These are phyloP conservation scores for Drosophila willistoni DNA, from an alignment of 1,140 invertebrate species.

Conservation along the genomic window DNA sequence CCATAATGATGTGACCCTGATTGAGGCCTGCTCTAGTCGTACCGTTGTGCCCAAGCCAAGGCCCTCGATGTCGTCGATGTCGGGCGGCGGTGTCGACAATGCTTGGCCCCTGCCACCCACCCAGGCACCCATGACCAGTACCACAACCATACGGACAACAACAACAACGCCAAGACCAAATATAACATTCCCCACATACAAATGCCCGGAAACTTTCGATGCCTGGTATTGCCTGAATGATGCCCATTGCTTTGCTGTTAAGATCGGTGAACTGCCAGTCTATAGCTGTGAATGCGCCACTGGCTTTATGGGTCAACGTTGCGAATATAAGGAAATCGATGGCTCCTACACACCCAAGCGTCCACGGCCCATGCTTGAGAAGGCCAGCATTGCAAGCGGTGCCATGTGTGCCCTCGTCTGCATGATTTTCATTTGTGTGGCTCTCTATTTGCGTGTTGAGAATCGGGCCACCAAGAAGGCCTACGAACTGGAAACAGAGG, in stretches of 20 bases:
- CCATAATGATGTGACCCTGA: conserved; percentile 34
- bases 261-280: conserved; percentile 94
- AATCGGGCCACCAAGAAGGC: conserved; percentile 84
- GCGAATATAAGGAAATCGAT: conserved; percentile 96
- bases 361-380: conserved; percentile 94
- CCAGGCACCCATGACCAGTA: conserved; percentile 40
- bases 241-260: conserved; percentile 96
- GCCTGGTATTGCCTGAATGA: conserved; percentile 97
- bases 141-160: conserved; percentile 84
- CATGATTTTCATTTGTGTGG: conserved; percentile 93
- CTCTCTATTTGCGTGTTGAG: conserved; percentile 91
- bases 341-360: conserved; percentile 92
- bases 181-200: conserved; percentile 97
- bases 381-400: conserved; percentile 94
- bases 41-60: conserved; percentile 91
- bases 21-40: conserved; percentile 92
- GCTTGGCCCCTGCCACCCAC: conserved; percentile 81
- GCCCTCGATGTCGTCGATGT: conserved; percentile 82
- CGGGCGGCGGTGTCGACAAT: conserved; percentile 53
- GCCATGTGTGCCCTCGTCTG: conserved; percentile 94
- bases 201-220: conserved; percentile 94
- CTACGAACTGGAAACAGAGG: conserved; percentile 84
- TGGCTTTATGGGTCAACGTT: conserved; percentile 96
- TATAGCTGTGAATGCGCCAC: conserved; percentile 97
- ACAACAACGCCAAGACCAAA: conserved; percentile 90